These are phyloP conservation scores for Austrolebias charrua DNA, from an alignment of 2,797 vertebrate species.

Conservation along the genomic window DNA sequence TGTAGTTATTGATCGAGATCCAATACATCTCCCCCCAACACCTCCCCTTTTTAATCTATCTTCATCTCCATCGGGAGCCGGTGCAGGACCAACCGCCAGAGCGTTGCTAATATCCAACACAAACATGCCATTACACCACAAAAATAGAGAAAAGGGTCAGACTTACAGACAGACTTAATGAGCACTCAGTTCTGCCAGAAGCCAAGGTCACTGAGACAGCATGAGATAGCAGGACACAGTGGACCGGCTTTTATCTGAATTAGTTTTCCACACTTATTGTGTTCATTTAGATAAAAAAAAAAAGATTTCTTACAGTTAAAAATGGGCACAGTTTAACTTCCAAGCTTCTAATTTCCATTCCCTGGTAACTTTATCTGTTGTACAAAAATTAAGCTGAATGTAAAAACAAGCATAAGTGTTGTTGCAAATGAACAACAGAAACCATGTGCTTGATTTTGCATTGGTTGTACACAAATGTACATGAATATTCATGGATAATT, in stretches of 20 bases:
- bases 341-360: not conserved
- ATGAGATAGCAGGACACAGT: slow-evolving; percentile 29
- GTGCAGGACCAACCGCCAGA: slow-evolving; percentile 56
- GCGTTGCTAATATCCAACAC: slow-evolving; percentile 46
- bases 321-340: not conserved
- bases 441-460: slow-evolving; percentile 1
- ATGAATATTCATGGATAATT: slow-evolving; percentile 50
- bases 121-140: slow-evolving; percentile 48
- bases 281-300: slow-evolving; percentile 1
- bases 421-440: slow-evolving; percentile 19
- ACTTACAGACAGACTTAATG: slow-evolving; percentile 57
- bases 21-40: slow-evolving; percentile 5
- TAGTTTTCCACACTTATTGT: slow-evolving; percentile 2
- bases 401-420: not conserved
- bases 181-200: slow-evolving; percentile 56
- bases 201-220: slow-evolving; percentile 59
- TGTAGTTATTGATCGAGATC: slow-evolving; percentile 28
- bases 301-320: slow-evolving; percentile 1
- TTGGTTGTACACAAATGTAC: not conserved
- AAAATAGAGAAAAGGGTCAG: slow-evolving; percentile 51
- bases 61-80: slow-evolving; percentile 60
- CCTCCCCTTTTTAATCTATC: slow-evolving; percentile 27
- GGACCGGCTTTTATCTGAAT: slow-evolving; percentile 1
- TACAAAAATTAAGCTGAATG: not conserved
- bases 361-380: not conserved